Evolutionary conservation across 1,140 invertebrate genomes (phyloP), one percentile per base, ranked within the genome.

Genomic region (Drosophila bipectinata): DNA sequence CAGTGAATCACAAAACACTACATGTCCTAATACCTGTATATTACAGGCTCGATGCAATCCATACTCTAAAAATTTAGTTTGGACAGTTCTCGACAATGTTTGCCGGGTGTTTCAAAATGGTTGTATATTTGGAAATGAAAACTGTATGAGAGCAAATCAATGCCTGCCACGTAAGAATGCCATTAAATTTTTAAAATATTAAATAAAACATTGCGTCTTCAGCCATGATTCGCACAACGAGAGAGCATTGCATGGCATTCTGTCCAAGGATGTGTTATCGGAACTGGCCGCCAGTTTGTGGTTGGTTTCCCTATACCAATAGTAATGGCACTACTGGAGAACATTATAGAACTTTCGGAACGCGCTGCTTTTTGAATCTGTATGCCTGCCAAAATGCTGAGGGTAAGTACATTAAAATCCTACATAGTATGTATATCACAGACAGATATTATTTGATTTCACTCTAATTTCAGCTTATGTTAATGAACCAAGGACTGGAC

Each of bases 41-140:
- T 6, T 30, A 2, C 44, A 14, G 3, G 57, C 21, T 2, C 57
- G 67, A 6, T 81, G 79, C n/a, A 28, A 18, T 3, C 78, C 79
- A 5, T 81, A 73, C 34, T 45, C 52, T n/a, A 63, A 57, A 39
- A 47, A 63, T 30, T 37, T 66, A 9, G 79, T 81, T 3, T 81
- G 61, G 60, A 45, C 60, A 39, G 58, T 77, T 6, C 58, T 68
- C 1, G 51, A 60, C 7, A 41, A 51, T 0, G 44, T 15, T 4
- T 81, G 79, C 32, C 67, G 79, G 0, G 67, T 81, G n/a, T 82
- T 68, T 21, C 73, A 81, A 12, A 81, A 81, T 37, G 68, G 68
- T 1, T 81, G 79, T 21, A 32, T 81, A 2, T 82, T 81, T 39
- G 47, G 28, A 2, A 67, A 63, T 10, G 73, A 56, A 6, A 81